Evolutionary conservation across 2,113 vertebrate species (phyloP).

Genomic region (Phoenicopterus ruber): DNA sequence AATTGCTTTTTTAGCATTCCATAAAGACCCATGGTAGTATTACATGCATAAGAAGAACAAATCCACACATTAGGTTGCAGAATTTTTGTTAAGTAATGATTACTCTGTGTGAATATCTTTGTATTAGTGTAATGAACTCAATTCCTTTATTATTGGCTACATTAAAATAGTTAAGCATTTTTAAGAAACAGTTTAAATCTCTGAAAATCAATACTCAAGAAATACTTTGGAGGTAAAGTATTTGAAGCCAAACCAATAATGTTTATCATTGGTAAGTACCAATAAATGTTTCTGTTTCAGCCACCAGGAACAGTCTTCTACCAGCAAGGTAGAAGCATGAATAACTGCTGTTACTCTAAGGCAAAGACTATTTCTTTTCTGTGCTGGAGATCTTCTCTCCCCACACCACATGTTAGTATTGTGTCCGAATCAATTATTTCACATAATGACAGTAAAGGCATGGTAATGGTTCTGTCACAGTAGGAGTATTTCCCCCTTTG

Average conservation of each 20-base stretch:
- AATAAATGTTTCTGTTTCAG: background rate
- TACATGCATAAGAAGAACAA: background rate
- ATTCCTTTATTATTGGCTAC: background rate
- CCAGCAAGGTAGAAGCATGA: background rate
- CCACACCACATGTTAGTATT: background rate
- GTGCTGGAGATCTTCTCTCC: background rate
- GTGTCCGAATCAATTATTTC: background rate
- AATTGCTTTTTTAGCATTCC: background rate
- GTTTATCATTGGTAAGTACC: background rate
- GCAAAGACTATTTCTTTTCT: background rate
- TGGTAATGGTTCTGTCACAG: background rate
- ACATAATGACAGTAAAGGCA: background rate
- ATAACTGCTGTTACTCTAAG: background rate
- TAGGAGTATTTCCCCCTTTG: background rate
- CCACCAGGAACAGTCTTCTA: background rate
- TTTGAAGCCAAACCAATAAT: background rate
- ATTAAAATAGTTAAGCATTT: background rate
- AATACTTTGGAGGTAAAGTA: background rate
- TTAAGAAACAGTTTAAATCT: background rate
- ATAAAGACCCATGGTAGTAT: background rate
- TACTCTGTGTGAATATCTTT: background rate
- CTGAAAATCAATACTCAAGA: background rate
- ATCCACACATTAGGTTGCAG: background rate
- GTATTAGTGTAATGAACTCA: background rate
- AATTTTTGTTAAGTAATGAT: background rate